Evolutionary conservation across 2,113 vertebrate genomes (phyloP), one percentile per base, ranked within the genome.

Genomic region (Cottus gobio): DNA sequence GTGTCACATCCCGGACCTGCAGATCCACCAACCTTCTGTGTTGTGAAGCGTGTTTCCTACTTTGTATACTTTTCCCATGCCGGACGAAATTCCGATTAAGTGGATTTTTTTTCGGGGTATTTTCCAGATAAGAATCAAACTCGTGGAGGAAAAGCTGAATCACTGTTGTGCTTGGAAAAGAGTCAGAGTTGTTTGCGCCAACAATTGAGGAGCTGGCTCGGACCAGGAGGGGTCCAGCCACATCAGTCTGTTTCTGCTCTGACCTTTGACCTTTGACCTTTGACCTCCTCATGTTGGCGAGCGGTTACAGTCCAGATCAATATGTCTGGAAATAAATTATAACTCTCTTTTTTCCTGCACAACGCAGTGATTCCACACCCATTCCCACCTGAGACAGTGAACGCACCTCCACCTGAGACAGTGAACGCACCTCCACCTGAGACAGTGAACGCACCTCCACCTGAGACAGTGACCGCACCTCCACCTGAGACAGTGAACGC

Each of bases 131-230:
- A 82, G 10, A 82, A 36, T 48, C 20, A 10, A 37, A 26, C 60
- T 13, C 44, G 15, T 15, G 52, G 39, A 37, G 56, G 63, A 42
- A 37, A 77, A 1, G 67, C 56, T 81, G 81, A 86, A 30, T 86
- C 73, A 83, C 20, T 75, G 80, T 71, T 88, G 61, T 39, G 4
- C 31, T 80, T 88, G 65, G 64, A 82, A 74, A 68, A 1, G 50
- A 66, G 37, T 79, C 78, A 31, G 52, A 48, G 56, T 50, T 70
- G 50, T 85, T 86, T 80, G 66, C 71, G 70, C 61, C 70, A 88
- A 61, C 54, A 61, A 67, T 85, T 42, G 64, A 69, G 57, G 22
- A 36, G 26, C 9, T 44, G 74, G 74, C 77, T 34, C 18, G 2
- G 2, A 28, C 15, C 18, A 24, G 57, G 5, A 3, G 58, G 39